Conservation (phyloP, 2,797 vertebrate genomes). For the Gila robusta region DNA sequence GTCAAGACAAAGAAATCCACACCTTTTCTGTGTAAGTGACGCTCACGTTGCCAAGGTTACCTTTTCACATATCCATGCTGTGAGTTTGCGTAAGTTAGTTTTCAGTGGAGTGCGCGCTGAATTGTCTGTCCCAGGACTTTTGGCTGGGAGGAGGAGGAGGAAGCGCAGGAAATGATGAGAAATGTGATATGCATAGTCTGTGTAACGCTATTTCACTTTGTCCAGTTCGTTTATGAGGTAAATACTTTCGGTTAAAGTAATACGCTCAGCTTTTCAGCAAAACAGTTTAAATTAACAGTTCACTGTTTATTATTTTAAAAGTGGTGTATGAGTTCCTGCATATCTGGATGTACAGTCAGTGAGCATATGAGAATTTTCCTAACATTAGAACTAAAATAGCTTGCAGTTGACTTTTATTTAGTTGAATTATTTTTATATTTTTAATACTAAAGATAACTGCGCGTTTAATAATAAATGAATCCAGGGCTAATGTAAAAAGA, state of each 20-base stretch:
- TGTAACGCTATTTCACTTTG: conserved; percentile 21
- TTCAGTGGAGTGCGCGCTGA: conserved; percentile 4
- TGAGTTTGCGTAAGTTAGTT: conserved; percentile 14
- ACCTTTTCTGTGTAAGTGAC: conserved; percentile 19
- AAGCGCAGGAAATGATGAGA: conserved; percentile 86
- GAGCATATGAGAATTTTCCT: neutral
- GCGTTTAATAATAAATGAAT: neutral
- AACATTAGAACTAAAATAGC: neutral
- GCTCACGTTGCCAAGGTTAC: conserved; percentile 11
- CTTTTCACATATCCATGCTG: conserved; percentile 43
- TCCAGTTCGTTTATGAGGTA: neutral
- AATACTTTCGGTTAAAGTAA: neutral
- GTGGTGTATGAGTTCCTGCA: too few species aligned
- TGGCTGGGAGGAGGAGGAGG: conserved; percentile 27
- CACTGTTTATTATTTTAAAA: neutral
- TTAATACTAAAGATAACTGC: neutral
- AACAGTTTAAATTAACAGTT: neutral
- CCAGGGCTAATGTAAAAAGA: neutral
- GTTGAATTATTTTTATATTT: neutral
- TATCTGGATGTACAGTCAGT: neutral
- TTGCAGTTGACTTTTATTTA: neutral
- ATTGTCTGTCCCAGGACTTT: conserved; percentile 1
- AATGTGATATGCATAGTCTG: conserved; percentile 59
- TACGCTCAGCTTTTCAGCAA: neutral
- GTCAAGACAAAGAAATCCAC: neutral